Percentiles rank a stretch among this genome's conserved stretches.
Evolutionary conservation across 1,140 invertebrate genomes (phyloP).

Genomic region (Meloidogyne chitwoodi): DNA sequence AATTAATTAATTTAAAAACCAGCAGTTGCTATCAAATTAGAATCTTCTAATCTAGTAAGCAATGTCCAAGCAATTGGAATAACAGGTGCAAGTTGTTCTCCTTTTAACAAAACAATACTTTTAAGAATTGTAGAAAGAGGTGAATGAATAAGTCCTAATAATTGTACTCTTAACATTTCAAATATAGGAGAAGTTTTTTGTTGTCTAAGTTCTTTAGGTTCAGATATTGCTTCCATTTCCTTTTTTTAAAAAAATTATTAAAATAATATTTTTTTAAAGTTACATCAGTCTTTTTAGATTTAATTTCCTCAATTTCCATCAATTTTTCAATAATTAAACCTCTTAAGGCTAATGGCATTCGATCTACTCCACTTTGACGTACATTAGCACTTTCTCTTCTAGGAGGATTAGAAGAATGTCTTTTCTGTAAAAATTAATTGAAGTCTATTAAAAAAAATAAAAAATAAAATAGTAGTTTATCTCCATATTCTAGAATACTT

Average conservation of each 20-base stretch:
- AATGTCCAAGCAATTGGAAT: conserved; percentile 13
- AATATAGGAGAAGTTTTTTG: conserved; percentile 33
- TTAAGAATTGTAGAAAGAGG: conserved; percentile 83
- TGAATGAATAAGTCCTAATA: conserved; percentile 80
- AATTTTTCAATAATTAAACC: conserved; percentile 59
- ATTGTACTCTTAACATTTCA: conserved; percentile 64
- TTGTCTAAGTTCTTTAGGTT: conserved; percentile 29
- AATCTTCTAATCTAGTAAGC: conserved; percentile 5
- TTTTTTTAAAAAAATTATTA: neutral
- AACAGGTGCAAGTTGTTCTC: conserved; percentile 7
- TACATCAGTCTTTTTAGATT: conserved; percentile 32
- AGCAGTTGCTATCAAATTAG: conserved; percentile 8
- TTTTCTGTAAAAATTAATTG: conserved; percentile 41
- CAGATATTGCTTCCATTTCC: conserved; percentile 21
- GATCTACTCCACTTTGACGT: conserved; percentile 47
- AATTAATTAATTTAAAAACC: neutral
- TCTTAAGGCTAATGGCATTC: conserved; percentile 48
- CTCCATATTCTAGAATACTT: too few relatives aligned
- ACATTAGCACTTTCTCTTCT: conserved; percentile 53
- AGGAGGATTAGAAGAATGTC: conserved; percentile 50
- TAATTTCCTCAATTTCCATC: conserved; percentile 51
- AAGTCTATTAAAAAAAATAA: neutral
- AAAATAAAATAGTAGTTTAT: too few relatives aligned
- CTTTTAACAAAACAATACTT: conserved; percentile 67
- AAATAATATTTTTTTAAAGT: neutral